Evolutionary conservation across 2,888 invertebrate species (phyloP).

Genomic region (Lasioglossum marginatum): DNA sequence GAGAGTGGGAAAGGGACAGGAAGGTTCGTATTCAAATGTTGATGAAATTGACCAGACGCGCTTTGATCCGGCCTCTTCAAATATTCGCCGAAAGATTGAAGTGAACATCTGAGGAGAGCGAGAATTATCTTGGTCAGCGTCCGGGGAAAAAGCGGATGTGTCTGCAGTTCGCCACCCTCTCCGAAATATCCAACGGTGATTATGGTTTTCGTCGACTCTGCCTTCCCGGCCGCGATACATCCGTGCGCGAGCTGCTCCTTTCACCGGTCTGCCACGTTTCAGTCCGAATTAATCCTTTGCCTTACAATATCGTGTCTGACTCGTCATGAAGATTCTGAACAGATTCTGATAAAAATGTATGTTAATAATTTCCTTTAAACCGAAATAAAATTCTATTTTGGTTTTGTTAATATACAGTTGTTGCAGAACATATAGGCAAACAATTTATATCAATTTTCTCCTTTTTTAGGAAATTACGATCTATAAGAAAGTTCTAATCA

Average conservation of each 20-base stretch:
- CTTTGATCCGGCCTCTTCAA: conserved; percentile 84
- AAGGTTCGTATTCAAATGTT: conserved; percentile 83
- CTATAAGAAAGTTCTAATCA: too few species aligned
- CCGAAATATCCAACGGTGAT: conserved; percentile 18
- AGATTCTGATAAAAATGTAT: too few species aligned
- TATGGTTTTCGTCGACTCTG: conserved; percentile 26
- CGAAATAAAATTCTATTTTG: too few species aligned
- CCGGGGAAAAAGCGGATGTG: conserved; percentile 52
- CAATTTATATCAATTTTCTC: too few species aligned
- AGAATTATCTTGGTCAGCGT: conserved; percentile 76
- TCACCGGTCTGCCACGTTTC: not conserved
- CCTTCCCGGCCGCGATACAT: not conserved
- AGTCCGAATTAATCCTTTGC: not conserved
- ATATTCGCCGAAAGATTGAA: conserved; percentile 84
- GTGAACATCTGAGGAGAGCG: conserved; percentile 83
- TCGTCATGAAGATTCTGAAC: too few species aligned
- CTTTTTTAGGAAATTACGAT: too few species aligned
- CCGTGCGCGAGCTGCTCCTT: not conserved
- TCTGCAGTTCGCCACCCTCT: conserved; percentile 21
- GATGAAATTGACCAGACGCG: conserved; percentile 85
- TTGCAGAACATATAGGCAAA: too few species aligned
- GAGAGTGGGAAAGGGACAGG: conserved; percentile 24
- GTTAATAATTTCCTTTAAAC: too few species aligned
- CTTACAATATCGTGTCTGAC: too few species aligned
- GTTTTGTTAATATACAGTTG: too few species aligned